Conservation (phyloP, 2,113 vertebrate species). For the Kryptolebias marmoratus region DNA sequence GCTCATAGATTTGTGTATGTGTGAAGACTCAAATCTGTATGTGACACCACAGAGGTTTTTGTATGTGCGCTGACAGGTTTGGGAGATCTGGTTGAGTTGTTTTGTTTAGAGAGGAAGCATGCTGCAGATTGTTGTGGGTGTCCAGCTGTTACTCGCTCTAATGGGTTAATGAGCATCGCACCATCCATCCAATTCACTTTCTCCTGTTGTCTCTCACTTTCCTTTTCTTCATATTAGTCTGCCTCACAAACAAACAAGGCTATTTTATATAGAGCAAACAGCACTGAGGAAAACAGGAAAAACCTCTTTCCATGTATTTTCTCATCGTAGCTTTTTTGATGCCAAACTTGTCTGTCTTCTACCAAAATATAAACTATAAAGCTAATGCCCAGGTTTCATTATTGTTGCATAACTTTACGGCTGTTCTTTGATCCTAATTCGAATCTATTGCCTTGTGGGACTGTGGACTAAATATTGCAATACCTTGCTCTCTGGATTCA, state of each 20-base stretch:
- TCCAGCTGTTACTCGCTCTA: conserved; percentile 72
- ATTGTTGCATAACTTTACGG: conserved; percentile 23
- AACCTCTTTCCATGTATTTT: conserved; percentile 9
- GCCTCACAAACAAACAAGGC: conserved; percentile 22
- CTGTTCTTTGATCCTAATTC: conserved; percentile 46
- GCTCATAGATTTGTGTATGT: conserved; percentile 18
- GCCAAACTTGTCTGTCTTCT: conserved; percentile 37
- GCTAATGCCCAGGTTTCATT: conserved; percentile 36
- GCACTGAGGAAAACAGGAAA: conserved; percentile 5
- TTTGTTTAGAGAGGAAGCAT: conserved; percentile 58
- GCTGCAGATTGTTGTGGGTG: conserved; percentile 66
- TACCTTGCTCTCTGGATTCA: conserved; percentile 21
- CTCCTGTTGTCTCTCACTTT: conserved; percentile 34
- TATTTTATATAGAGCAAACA: conserved; percentile 22
- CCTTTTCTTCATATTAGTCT: conserved; percentile 34
- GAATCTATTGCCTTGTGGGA: conserved; percentile 39
- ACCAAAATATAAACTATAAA: conserved; percentile 40
- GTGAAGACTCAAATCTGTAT: conserved; percentile 14
- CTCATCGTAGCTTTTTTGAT: conserved; percentile 10
- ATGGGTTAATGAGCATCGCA: conserved; percentile 71
- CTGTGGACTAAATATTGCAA: conserved; percentile 14
- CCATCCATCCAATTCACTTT: conserved; percentile 43
- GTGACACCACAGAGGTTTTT: conserved; percentile 15
- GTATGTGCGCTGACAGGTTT: conserved; percentile 1
- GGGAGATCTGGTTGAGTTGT: conserved; percentile 55